Evolutionary conservation across 2,113 vertebrate species (phyloP).

Genomic region (Piprites chloris): DNA sequence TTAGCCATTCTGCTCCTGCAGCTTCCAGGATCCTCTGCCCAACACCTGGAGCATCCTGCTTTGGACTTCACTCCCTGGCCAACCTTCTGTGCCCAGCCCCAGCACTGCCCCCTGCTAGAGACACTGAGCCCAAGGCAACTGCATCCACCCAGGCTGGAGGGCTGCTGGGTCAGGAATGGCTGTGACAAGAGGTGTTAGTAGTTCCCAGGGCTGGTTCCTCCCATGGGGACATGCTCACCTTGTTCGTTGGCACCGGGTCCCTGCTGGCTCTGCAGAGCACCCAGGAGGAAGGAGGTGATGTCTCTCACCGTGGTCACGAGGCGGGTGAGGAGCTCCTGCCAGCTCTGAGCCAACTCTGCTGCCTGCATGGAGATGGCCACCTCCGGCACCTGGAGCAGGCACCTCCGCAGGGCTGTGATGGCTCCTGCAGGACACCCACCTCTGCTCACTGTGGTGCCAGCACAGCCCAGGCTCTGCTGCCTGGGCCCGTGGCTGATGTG

Average conservation of each 20-base stretch:
- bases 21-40: background rate
- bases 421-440: conserved; percentile 66
- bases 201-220: fast-evolving
- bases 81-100: background rate
- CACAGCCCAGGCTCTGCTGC: background rate
- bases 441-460: background rate
- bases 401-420: conserved; percentile 78
- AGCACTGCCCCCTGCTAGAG: background rate
- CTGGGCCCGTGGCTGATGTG: background rate
- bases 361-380: conserved; percentile 30
- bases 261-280: conserved; percentile 75
- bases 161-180: background rate
- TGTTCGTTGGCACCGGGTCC: conserved; percentile 7
- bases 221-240: background rate
- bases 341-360: conserved; percentile 17
- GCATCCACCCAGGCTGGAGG: background rate
- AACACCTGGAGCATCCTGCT: background rate
- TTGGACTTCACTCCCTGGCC: background rate
- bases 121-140: background rate
- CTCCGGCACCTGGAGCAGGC: conserved; percentile 75
- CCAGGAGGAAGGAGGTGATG: conserved; percentile 78
- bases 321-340: conserved; percentile 58
- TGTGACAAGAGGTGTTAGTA: background rate
- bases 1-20: background rate
- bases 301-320: conserved; percentile 68